These are phyloP conservation scores for Wiebesia pumilae DNA, from an alignment of 1,140 invertebrate genomes.

Conservation along the genomic window DNA sequence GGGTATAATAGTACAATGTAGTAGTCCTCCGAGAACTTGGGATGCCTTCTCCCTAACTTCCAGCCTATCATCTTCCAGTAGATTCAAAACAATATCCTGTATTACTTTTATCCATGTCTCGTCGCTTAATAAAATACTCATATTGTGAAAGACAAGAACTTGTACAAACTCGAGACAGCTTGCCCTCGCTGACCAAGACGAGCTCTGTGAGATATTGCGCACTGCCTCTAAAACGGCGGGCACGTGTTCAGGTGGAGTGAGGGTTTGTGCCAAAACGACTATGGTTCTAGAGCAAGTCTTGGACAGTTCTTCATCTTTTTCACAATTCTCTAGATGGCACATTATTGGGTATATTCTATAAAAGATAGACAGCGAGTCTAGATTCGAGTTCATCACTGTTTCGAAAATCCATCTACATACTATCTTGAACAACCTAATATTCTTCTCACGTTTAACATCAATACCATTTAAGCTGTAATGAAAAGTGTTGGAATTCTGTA, in stretches of 20 bases:
- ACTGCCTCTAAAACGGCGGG: conserved; percentile 75
- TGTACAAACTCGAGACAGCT: conserved; percentile 86
- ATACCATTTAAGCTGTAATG: not conserved
- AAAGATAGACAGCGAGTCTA: conserved; percentile 75
- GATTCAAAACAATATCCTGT: conserved; percentile 77
- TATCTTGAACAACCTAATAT: conserved; percentile 57
- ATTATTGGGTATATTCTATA: conserved; percentile 81
- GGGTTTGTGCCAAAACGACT: conserved; percentile 78
- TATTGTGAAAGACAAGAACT: conserved; percentile 89
- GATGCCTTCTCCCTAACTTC: conserved; percentile 89
- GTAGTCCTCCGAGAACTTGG: conserved; percentile 87
- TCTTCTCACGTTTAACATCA: conserved; percentile 25
- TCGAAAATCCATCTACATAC: conserved; percentile 74
- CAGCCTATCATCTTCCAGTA: conserved; percentile 82
- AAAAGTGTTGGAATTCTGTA: not conserved
- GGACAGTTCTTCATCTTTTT: conserved; percentile 88
- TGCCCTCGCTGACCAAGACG: conserved; percentile 87
- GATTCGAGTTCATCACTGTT: conserved; percentile 65
- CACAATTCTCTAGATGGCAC: conserved; percentile 85
- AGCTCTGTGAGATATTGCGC: conserved; percentile 71
- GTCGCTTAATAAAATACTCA: conserved; percentile 82
- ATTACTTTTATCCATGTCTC: conserved; percentile 76
- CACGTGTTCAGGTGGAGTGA: conserved; percentile 76
- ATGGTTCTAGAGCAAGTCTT: conserved; percentile 81
- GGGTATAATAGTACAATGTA: conserved; percentile 88